Conservation (phyloP, 92 coral and sea anemone genomes). For the Galaxea fascicularis region DNA sequence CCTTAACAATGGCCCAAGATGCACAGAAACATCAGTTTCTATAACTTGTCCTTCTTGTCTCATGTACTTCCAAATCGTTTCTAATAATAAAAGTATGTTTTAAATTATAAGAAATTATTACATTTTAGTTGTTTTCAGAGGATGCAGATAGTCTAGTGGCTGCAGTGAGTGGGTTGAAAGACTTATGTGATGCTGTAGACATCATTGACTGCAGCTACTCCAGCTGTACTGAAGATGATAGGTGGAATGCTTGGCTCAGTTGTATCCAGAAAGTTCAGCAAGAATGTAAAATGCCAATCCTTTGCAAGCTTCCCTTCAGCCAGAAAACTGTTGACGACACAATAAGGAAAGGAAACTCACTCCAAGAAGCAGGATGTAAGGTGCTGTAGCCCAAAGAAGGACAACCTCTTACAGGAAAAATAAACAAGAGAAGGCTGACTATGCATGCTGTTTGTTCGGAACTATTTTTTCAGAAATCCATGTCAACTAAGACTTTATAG, state of each 20-base stretch:
- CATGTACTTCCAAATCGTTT: too few species aligned
- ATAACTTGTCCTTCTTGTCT: too few species aligned
- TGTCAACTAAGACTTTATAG: too few species aligned
- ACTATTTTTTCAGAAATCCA: too few species aligned
- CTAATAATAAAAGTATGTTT: too few species aligned
- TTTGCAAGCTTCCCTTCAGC: slow-evolving; percentile 62
- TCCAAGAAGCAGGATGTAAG: slow-evolving; percentile 67
- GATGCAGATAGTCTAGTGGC: slow-evolving; percentile 24
- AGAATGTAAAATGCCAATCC: slow-evolving; percentile 32
- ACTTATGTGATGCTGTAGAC: slow-evolving; percentile 51
- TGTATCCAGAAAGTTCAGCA: slow-evolving; percentile 31
- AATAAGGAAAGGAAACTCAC: slow-evolving; percentile 36
- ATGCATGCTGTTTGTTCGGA: not conserved
- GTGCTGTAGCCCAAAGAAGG: not conserved
- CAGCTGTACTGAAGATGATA: not conserved
- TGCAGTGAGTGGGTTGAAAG: slow-evolving; percentile 23
- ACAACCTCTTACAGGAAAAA: too few species aligned
- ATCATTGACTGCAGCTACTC: not conserved
- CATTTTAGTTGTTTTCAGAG: slow-evolving; percentile 24
- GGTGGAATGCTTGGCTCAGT: slow-evolving; percentile 27
- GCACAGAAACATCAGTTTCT: too few species aligned
- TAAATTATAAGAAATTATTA: not conserved
- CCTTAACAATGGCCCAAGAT: too few species aligned
- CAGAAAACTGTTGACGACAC: slow-evolving; percentile 34
- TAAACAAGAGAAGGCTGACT: not conserved